Evolutionary conservation across 2,113 vertebrate genomes (phyloP).

Genomic region (Erythrocercus mccallii): DNA sequence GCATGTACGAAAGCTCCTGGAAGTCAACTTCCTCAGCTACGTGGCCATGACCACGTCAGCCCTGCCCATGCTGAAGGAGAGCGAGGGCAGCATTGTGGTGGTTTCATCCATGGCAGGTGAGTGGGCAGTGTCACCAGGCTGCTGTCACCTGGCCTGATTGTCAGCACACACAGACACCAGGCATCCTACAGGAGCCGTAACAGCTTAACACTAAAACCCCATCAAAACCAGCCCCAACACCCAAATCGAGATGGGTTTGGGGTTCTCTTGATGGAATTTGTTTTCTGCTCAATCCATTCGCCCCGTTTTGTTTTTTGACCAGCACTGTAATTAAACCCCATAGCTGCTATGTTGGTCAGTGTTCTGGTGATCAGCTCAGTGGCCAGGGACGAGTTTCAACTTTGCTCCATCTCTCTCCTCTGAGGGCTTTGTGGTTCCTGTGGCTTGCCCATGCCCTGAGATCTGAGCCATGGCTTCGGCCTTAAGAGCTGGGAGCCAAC

Average conservation of each 20-base stretch:
- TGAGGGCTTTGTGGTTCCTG: neutral
- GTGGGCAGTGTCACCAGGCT: neutral
- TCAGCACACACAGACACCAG: neutral
- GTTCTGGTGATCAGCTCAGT: neutral
- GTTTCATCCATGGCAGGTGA: slow-evolving; percentile 77
- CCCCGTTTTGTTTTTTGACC: neutral
- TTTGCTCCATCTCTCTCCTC: neutral
- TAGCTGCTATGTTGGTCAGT: rapidly evolving
- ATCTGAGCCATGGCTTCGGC: neutral
- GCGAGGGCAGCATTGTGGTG: slow-evolving; percentile 70
- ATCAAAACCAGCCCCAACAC: neutral
- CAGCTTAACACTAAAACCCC: neutral
- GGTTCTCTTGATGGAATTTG: neutral
- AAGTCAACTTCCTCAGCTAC: slow-evolving; percentile 77
- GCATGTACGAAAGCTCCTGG: slow-evolving; percentile 47
- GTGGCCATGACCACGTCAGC: slow-evolving; percentile 61
- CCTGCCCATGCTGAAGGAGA: slow-evolving; percentile 76
- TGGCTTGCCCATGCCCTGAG: neutral
- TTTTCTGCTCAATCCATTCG: neutral
- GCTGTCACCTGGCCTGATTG: neutral
- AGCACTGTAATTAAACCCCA: neutral
- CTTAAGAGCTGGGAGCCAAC: neutral
- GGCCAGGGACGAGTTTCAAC: neutral
- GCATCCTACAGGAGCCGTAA: neutral
- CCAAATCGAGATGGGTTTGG: neutral